These are phyloP conservation scores for Megalonaias nervosa DNA, from an alignment of 1,140 invertebrate genomes.

Conservation along the genomic window DNA sequence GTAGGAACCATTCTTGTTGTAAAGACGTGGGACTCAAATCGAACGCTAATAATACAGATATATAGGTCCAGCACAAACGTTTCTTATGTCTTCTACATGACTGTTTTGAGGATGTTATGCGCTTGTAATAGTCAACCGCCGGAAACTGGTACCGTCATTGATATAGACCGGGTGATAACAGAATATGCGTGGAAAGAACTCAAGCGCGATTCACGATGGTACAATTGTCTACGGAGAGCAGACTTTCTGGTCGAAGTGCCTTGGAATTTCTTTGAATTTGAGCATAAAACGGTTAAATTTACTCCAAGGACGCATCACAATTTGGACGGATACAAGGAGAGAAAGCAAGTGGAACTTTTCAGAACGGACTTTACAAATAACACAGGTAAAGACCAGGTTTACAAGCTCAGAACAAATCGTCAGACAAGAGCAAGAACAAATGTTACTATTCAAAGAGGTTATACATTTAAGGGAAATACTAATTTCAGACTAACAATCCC, in stretches of 20 bases:
- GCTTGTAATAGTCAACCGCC: constrained; percentile 37
- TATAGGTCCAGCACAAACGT: too few species aligned
- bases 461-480: constrained; percentile 44
- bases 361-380: constrained; percentile 51
- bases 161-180: constrained; percentile 48
- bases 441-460: constrained; percentile 50
- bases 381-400: constrained; percentile 53
- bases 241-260: constrained; percentile 52
- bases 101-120: constrained; percentile 46
- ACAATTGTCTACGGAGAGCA: constrained; percentile 42
- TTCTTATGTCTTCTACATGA: too few species aligned
- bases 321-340: constrained; percentile 41
- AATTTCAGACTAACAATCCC: constrained; percentile 56
- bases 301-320: constrained; percentile 27
- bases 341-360: constrained; percentile 53
- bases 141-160: constrained; percentile 48
- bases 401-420: constrained; percentile 54
- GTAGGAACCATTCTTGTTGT: too few species aligned
- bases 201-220: constrained; percentile 48
- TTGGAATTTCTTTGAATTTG: constrained; percentile 58
- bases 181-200: constrained; percentile 56
- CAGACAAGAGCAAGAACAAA: constrained; percentile 54
- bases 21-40: too few species aligned
- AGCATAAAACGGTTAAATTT: constrained; percentile 50
- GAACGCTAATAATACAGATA: too few species aligned